A percentile compares a stretch with the other conserved stretches of the same genome.
Evolutionary conservation across 2,113 vertebrate genomes (phyloP).

Genomic region (Tangachromis dhanisi): DNA sequence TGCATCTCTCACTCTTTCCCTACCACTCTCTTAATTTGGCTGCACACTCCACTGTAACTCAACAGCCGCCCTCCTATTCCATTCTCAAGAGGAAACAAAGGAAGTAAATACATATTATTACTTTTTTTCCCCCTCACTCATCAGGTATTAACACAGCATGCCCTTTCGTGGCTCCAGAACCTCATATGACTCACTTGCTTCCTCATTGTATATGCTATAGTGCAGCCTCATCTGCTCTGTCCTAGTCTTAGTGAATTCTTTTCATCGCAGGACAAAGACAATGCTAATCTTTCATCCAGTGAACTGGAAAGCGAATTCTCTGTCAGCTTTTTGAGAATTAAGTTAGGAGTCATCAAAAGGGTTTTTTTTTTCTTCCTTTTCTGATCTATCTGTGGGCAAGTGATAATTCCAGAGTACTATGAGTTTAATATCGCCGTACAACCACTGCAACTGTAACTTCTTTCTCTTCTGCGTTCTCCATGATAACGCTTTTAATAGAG

Average conservation of each 20-base stretch:
- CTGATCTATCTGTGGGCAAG: background rate
- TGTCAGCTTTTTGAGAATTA: conserved; percentile 44
- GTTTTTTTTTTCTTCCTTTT: background rate
- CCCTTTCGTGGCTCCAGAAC: background rate
- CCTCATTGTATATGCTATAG: background rate
- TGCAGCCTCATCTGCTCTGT: background rate
- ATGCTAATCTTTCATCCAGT: conserved; percentile 31
- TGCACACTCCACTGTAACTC: conserved; percentile 25
- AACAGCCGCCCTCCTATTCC: background rate
- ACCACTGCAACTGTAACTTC: background rate
- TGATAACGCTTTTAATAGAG: conserved; percentile 9
- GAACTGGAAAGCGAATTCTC: conserved; percentile 22
- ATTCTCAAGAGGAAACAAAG: conserved; percentile 42
- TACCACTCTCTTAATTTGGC: conserved; percentile 52
- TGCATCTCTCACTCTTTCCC: conserved; percentile 17
- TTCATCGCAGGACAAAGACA: conserved; percentile 35
- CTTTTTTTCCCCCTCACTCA: conserved; percentile 11
- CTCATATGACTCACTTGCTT: background rate
- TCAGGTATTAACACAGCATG: conserved; percentile 40
- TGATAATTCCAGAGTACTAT: conserved; percentile 13
- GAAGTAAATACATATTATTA: conserved; percentile 60
- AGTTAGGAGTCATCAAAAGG: conserved; percentile 34
- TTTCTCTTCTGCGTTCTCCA: background rate
- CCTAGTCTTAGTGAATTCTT: background rate
- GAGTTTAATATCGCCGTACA: background rate